These are phyloP conservation scores for Tragopan temminckii DNA, from an alignment of 2,797 vertebrate genomes.

Conservation along the genomic window DNA sequence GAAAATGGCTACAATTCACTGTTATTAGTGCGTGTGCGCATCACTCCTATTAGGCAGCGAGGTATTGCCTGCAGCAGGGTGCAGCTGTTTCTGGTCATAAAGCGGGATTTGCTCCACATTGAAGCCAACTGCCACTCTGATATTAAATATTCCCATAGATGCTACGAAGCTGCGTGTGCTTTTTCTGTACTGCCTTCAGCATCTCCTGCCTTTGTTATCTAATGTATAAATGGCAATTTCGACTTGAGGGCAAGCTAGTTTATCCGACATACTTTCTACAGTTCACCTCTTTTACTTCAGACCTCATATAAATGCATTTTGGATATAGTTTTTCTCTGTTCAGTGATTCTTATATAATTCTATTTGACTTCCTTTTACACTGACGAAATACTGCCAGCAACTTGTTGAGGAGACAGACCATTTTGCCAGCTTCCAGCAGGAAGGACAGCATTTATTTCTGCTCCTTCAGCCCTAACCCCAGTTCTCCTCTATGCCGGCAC, in stretches of 20 bases:
- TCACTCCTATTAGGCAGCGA: constrained; percentile 10
- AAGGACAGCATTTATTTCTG: neutral
- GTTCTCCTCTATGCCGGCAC: neutral
- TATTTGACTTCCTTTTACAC: neutral
- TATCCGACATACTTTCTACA: constrained; percentile 13
- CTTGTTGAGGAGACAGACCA: neutral
- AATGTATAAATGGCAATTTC: constrained; percentile 32
- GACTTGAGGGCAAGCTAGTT: neutral
- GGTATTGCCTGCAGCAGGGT: constrained; percentile 15
- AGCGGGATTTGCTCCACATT: constrained; percentile 38
- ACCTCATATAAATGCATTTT: constrained; percentile 10
- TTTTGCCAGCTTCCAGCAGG: neutral
- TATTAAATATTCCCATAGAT: neutral
- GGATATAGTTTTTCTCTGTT: neutral
- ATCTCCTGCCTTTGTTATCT: constrained; percentile 9
- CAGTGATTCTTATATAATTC: constrained; percentile 14
- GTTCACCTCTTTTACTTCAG: neutral
- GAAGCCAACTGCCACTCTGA: constrained; percentile 15
- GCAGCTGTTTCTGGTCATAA: constrained; percentile 59
- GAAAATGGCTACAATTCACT: constrained; percentile 69
- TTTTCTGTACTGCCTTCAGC: neutral
- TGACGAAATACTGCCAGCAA: neutral
- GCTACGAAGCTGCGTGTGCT: neutral
- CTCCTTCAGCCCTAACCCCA: fast-evolving
- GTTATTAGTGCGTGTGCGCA: constrained; percentile 36